Evolutionary conservation across 2,888 invertebrate species (phyloP), one percentile per base, ranked within the genome.

Genomic region (Iphiclides podalirius): DNA sequence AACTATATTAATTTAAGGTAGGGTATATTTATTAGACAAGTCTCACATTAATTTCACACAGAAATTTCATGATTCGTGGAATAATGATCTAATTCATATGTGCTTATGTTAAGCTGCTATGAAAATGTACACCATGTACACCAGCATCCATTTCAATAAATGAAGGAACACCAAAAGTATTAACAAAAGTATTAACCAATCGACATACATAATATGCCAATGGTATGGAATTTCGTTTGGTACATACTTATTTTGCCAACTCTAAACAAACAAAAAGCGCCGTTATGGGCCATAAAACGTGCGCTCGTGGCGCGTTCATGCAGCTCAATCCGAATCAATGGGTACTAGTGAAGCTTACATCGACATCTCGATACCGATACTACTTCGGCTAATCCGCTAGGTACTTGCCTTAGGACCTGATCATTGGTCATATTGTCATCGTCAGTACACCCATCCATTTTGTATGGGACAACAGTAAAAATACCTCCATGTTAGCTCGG

Each of bases 211-310:
- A 36, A 37, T 46, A 39, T 39, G 36, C 36, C 39, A 45, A 52
- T 20, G 40, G 35, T 26, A 35, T 41, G 13, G n/a, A 13, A 40
- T 33, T 39, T 39, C 34, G 12, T 26, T 35, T 15, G 4, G 12
- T 36, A 23, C 26, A 12, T 40, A 35, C 28, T 40, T 47, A 40
- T 40, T 41, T 41, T 36, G 36, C 36, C 16, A 28, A 41, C 36
- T 36, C 51, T 52, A 52, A 51, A 48, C 51, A 49, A 55, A 52
- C 48, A 34, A 35, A 48, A 51, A 47, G 53, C 47, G 28, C 43
- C 46, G 48, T 36, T 51, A 53, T 23, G 51, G 39, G 34, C 31
- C 46, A 46, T 48, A 39, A 44, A 48, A 42, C 35, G 39, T 31
- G 31, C 35, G 16, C 28, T 23, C 1, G 15, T 23, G 17, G 15